A percentile compares a stretch with the other conserved stretches of the same genome.
Conservation (phyloP, 1,140 invertebrate genomes). For the Drosophila chauvacae region DNA sequence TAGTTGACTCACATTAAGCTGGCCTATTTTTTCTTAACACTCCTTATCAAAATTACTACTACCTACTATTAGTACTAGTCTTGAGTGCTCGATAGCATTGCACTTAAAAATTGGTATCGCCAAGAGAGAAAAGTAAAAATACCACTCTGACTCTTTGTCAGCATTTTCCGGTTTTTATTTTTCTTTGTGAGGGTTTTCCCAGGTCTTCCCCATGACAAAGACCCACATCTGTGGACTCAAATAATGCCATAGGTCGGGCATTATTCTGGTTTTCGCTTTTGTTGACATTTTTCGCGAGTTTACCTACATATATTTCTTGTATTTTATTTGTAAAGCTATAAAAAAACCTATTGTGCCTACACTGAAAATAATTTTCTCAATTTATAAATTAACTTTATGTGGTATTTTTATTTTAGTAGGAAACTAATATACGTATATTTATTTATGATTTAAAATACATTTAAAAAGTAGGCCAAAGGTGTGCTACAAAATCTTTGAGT, state of each 20-base stretch:
- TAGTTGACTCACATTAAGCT: neutral
- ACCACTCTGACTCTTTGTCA: neutral
- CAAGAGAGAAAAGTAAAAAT: neutral
- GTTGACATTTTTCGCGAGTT: slow-evolving; percentile 21
- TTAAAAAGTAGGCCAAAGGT: neutral
- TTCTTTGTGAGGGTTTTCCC: slow-evolving; percentile 24
- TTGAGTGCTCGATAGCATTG: neutral
- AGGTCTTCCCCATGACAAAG: slow-evolving; percentile 33
- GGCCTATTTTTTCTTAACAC: neutral
- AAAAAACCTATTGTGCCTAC: slow-evolving; percentile 21
- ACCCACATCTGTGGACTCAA: slow-evolving; percentile 8
- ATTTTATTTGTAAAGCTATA: neutral
- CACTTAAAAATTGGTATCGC: neutral
- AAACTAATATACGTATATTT: no score
- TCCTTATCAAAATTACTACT: neutral
- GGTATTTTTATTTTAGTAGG: no score
- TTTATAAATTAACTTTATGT: neutral
- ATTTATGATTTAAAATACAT: neutral
- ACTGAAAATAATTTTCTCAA: neutral
- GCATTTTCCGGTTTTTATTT: slow-evolving; percentile 4
- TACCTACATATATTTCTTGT: neutral
- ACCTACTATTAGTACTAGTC: neutral
- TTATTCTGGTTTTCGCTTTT: slow-evolving; percentile 17
- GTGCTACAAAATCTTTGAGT: neutral
- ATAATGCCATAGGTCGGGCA: slow-evolving; percentile 52